Evolutionary conservation across 2,888 invertebrate species (phyloP).

Genomic region (Eucriotettix oculatus): DNA sequence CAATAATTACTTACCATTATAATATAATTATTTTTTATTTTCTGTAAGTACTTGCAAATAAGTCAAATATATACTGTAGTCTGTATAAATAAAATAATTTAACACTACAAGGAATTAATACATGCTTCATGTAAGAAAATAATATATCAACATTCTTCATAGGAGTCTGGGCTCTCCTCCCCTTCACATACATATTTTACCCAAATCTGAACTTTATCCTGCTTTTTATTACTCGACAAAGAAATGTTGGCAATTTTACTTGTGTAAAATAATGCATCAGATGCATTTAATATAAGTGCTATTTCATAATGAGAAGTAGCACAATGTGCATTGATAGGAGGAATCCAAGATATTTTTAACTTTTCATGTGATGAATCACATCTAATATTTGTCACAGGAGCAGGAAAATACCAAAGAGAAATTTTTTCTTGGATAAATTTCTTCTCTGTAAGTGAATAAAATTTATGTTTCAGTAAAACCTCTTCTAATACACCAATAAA

Average conservation of each 20-base stretch:
- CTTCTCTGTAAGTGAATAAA: neutral
- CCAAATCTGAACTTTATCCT: constrained; percentile 3
- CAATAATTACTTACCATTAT: too few relatives aligned
- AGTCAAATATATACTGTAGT: too few relatives aligned
- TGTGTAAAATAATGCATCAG: neutral
- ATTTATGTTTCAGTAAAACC: constrained; percentile 2
- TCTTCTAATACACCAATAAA: constrained; percentile 4
- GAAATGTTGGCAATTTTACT: neutral
- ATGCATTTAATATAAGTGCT: neutral
- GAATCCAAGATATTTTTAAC: constrained; percentile 7
- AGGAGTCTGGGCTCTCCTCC: constrained; percentile 1
- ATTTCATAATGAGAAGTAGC: constrained; percentile 2
- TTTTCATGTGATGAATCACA: constrained; percentile 3
- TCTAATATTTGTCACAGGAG: constrained; percentile 8
- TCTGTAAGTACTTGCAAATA: too few relatives aligned
- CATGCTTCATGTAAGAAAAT: too few relatives aligned
- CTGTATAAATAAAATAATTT: too few relatives aligned
- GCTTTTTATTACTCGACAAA: neutral
- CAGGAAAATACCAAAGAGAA: constrained; percentile 13
- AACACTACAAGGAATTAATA: too few relatives aligned
- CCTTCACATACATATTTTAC: constrained; percentile 5
- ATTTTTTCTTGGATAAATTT: neutral
- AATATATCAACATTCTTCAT: neutral
- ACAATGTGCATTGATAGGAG: constrained; percentile 11
- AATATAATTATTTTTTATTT: too few relatives aligned